Evolutionary conservation across 2,888 invertebrate species (phyloP).

Genomic region (Empis stercorea): DNA sequence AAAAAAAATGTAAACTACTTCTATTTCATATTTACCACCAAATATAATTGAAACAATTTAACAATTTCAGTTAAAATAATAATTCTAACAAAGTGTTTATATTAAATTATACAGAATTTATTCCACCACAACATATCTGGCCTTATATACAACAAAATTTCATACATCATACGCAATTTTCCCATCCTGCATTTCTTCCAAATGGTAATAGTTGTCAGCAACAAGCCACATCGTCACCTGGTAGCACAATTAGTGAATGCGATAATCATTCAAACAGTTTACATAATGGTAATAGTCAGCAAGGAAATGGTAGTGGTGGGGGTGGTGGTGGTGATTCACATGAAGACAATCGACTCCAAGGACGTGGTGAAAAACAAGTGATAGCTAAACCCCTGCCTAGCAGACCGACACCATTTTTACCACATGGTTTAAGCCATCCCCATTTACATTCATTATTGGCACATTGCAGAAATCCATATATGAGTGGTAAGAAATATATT

Average conservation of each 20-base stretch:
- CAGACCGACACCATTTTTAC: slow-evolving; percentile 48
- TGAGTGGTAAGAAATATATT: slow-evolving; percentile 43
- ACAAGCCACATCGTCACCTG: slow-evolving; percentile 37
- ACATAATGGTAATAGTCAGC: slow-evolving; percentile 24
- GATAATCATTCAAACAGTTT: slow-evolving; percentile 31
- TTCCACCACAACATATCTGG: slow-evolving; percentile 39
- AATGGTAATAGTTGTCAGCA: slow-evolving; percentile 37
- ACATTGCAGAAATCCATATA: slow-evolving; percentile 72
- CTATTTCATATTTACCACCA: no score
- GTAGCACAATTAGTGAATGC: slow-evolving; percentile 37
- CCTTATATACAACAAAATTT: slow-evolving; percentile 39
- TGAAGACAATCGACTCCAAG: slow-evolving; percentile 27
- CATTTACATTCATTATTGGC: slow-evolving; percentile 71
- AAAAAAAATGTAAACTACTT: no score
- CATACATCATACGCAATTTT: slow-evolving; percentile 36
- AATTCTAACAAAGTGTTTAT: no score
- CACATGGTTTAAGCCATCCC: slow-evolving; percentile 62
- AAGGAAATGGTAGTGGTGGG: slow-evolving; percentile 16
- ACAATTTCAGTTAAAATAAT: no score
- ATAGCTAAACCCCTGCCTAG: slow-evolving; percentile 80
- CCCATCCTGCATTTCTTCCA: slow-evolving; percentile 36
- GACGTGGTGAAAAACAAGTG: slow-evolving; percentile 26
- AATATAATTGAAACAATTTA: no score
- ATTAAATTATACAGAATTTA: slow-evolving; percentile 27
- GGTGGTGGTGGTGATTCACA: slow-evolving; percentile 12